Percentiles rank a stretch among this genome's conserved stretches.
Conservation (phyloP, 2,888 invertebrate species). For the Pachydiplax longipennis region DNA sequence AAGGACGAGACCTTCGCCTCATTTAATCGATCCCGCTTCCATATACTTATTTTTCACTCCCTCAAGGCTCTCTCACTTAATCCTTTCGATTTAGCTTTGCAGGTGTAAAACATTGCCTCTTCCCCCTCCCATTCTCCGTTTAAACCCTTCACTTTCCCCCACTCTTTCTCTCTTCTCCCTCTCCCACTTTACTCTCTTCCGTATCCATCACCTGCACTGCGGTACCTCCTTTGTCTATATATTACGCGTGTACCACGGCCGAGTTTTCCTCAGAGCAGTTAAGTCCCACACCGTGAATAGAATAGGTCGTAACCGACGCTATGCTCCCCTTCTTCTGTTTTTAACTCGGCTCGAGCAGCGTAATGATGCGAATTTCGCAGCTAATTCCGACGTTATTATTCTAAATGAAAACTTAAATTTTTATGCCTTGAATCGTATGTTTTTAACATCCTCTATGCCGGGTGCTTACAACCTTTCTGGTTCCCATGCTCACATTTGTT, state of each 20-base stretch:
- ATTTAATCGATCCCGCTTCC: background rate
- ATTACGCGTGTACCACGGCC: slow-evolving; percentile 18
- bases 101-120: background rate
- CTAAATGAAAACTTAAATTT: no score
- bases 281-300: background rate
- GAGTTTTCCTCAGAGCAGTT: background rate
- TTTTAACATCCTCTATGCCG: no score
- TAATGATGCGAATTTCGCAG: no score
- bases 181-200: background rate
- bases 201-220: slow-evolving; percentile 44
- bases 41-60: background rate
- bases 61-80: background rate
- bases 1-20: background rate
- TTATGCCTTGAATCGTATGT: no score
- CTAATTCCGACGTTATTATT: no score
- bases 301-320: background rate
- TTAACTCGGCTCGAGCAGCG: no score
- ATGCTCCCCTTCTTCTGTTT: background rate
- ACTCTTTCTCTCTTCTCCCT: background rate
- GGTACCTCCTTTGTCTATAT: slow-evolving; percentile 37
- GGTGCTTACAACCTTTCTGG: no score
- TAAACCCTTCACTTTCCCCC: background rate
- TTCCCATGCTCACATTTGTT: no score
- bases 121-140: background rate
- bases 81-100: background rate